Base-by-base conservation (phyloP, 2,888 invertebrate genomes). In the Cheilosia soror region DNA sequence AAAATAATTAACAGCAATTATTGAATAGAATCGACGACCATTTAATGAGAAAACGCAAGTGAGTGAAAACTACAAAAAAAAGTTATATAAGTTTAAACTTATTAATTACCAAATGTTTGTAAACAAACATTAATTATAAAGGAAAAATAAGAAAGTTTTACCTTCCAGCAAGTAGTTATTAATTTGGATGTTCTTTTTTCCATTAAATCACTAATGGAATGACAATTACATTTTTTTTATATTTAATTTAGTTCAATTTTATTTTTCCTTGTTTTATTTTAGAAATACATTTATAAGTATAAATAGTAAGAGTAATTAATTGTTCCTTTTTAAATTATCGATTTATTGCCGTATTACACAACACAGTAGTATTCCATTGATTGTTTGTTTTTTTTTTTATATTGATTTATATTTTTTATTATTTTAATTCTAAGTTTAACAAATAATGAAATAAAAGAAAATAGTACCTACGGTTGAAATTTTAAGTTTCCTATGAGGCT, bases 401-500 rank as follows among this genome's bases (percentile, higher is more conserved):
- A 76, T 31, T 80, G 37, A 33, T 68, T 49, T 58, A 47, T 69
- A 53, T 71, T 68, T 60, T 53, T 71, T 60, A 69, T 58, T 63
- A 68, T 76, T 66, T 82, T 40, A 66, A 42, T 62, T 80, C 69
- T 76, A 65, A 77, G 71, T 76, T 77, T 69, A 80, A 57, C 49
- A 73, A 66, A 85, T 79, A 78, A 83, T 83, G 73, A 78, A 87
- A 33, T 87, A 77, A 87, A 62, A 85, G 80, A 84, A 88, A 90
- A 90, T 90, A 91, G 91, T 90, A 90, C 91, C 89, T 89, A 90
- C 88, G 90, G 90, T 91, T 91, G 91, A 91, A 90, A 89, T 89
- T 89, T 89, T 90, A 91, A 89, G 90, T 92, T 92, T 91, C 91
- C 92, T 91, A 92, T 91, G 92, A 92, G 92, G 92, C 92, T 92